phyloP scores from a whole-genome alignment of 1,140 invertebrate genomes.

The Cardiocondyla obscurior region DNA sequence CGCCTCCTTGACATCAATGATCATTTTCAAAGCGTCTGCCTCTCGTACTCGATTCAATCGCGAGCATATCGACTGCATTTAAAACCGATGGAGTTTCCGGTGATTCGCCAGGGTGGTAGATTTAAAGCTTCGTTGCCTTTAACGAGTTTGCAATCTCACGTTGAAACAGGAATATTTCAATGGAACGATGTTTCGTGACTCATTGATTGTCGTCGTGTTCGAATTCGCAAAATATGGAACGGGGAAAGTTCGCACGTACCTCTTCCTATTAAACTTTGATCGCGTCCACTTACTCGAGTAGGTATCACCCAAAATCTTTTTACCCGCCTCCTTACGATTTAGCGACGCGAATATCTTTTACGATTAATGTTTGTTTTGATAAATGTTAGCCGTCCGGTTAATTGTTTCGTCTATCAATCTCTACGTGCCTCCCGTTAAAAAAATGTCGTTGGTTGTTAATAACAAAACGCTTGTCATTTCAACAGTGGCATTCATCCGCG shows the following conservation, averaged over 20 bases:
- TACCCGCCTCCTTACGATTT: background rate
- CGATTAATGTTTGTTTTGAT: too few relatives aligned
- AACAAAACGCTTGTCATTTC: too few relatives aligned
- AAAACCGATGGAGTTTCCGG: background rate
- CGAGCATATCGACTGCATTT: background rate
- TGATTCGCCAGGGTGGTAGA: background rate
- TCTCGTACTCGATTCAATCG: background rate
- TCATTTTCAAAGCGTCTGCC: background rate
- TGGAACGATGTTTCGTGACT: constrained; percentile 1
- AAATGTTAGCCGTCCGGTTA: background rate
- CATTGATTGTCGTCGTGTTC: constrained; percentile 51
- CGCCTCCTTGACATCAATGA: background rate
- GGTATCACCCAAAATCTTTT: background rate
- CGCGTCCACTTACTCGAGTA: background rate
- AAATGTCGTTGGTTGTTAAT: background rate
- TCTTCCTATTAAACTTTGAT: background rate
- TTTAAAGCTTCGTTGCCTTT: background rate
- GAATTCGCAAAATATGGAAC: constrained; percentile 24
- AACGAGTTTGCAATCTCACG: background rate
- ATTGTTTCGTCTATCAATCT: background rate
- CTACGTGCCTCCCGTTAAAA: background rate
- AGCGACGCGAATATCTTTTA: constrained; percentile 8
- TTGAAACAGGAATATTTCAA: background rate
- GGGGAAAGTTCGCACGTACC: background rate
- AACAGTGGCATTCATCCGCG: background rate